Percentiles rank a stretch among this genome's conserved stretches.
Evolutionary conservation across 37 sponge, comb jelly and placozoan species (phyloP).

Genomic region (Theonella swinhoei): DNA sequence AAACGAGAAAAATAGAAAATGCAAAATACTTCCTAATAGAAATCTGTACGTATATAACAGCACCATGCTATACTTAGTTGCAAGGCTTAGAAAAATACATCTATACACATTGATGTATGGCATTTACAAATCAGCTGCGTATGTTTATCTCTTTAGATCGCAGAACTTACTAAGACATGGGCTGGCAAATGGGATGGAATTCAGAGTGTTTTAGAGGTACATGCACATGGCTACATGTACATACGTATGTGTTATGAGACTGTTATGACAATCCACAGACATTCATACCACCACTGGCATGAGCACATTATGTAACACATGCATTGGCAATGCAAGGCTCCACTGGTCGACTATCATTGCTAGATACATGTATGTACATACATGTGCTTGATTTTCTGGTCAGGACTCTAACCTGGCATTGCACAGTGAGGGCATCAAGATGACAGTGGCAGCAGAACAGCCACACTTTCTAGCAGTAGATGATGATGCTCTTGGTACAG

Average conservation of each 20-base stretch:
- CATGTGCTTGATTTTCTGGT: slow-evolving; percentile 20
- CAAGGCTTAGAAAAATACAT: too few relatives aligned
- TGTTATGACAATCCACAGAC: too few relatives aligned
- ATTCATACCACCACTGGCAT: too few relatives aligned
- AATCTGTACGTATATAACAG: too few relatives aligned
- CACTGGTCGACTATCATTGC: not conserved
- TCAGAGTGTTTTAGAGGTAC: slow-evolving; percentile 78
- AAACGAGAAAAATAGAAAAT: too few relatives aligned
- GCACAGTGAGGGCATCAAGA: slow-evolving; percentile 82
- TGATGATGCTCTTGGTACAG: slow-evolving; percentile 57
- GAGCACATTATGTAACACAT: too few relatives aligned
- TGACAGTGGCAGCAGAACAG: slow-evolving; percentile 75
- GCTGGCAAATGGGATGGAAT: slow-evolving; percentile 85
- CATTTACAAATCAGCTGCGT: not conserved
- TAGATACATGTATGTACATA: not conserved
- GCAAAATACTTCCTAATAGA: too few relatives aligned
- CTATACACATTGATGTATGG: too few relatives aligned
- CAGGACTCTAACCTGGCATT: slow-evolving; percentile 80
- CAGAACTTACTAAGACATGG: slow-evolving; percentile 79
- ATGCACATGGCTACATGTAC: not conserved
- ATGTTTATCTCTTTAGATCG: slow-evolving; percentile 44
- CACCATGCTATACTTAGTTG: too few relatives aligned
- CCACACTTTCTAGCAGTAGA: slow-evolving; percentile 85
- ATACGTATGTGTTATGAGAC: not conserved
- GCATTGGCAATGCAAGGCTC: too few relatives aligned